Base-by-base conservation (phyloP, 2,113 vertebrate species). In the Mormoops blainvillei region DNA sequence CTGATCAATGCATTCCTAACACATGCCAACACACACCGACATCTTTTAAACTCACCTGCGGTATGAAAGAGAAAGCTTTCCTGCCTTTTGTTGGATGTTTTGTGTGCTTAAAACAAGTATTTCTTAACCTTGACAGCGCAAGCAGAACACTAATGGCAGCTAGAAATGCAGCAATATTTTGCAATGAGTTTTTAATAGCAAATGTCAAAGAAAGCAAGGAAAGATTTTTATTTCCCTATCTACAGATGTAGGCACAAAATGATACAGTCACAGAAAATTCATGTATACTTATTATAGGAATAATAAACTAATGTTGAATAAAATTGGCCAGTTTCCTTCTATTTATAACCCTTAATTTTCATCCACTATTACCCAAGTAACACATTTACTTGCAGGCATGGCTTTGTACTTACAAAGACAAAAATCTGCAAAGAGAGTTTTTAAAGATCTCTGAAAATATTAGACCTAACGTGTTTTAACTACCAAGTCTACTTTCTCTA, bases 311-410 rank as follows among this genome's bases (percentile, higher is more conserved):
- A 76, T 86, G 71, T 63, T 91, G 20, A 61, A 58, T 77, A 68
- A 81, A 92, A 95, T 14, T 84, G 22, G 31, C 24, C 28, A 38
- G 20, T 70, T 78, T 67, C 20, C 36, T 85, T 87, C 41, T 88
- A 82, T 41, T 76, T 87, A 63, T 54, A 86, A 77, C 7, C 11
- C 6, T 92, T 73, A 70, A 65, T 92, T 91, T 97, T 95, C 11
- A 95, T 36, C 4, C 11, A 63, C 13, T 65, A 58, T 84, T 87
- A 95, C 4, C 33, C 8, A 91, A 58, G 48, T 63, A 95, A 94
- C 1, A 86, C 19, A 88, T 54, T 92, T 41, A 87, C 24, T 90
- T 80, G 1, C 1, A 91, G 43, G 18, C 5, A 80, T 76, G 80
- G 87, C 56, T 73, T 91, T 36, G 81, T 74, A 71, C 5, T 67